phyloP scores from a whole-genome alignment of 1,140 invertebrate genomes.

The Drosophila littoralis region DNA sequence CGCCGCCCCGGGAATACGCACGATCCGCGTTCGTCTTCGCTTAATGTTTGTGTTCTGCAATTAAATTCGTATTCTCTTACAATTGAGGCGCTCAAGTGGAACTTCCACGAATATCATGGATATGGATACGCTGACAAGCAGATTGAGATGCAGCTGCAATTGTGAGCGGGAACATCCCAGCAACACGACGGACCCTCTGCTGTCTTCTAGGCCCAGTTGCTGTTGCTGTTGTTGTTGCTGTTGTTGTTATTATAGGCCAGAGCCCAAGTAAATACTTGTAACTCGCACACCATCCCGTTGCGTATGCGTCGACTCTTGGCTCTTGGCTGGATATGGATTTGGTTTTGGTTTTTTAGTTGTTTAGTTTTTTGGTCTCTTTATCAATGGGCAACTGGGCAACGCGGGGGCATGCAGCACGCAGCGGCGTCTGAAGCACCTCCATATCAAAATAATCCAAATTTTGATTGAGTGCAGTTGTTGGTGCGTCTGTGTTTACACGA shows the following conservation, averaged over 20 bases:
- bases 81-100: constrained; percentile 78
- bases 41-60: constrained; percentile 76
- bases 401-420: constrained; percentile 15
- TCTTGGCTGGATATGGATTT: constrained; percentile 4
- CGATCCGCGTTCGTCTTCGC: constrained; percentile 3
- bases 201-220: constrained; percentile 31
- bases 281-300: constrained; percentile 9
- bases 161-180: constrained; percentile 7
- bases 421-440: constrained; percentile 68
- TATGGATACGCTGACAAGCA: constrained; percentile 80
- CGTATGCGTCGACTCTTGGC: constrained; percentile 29
- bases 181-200: constrained; percentile 10
- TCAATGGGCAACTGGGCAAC: constrained; percentile 47
- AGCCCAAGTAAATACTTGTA: constrained; percentile 50
- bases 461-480: constrained; percentile 82
- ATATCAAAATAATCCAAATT: constrained; percentile 83
- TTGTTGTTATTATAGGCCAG: constrained; percentile 67
- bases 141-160: constrained; percentile 78
- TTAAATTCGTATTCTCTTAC: constrained; percentile 81
- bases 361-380: constrained; percentile 43
- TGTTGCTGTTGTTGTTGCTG: constrained; percentile 14
- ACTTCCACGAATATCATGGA: constrained; percentile 77
- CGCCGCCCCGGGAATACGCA: background rate
- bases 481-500: constrained; percentile 74
- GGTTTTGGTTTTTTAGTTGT: constrained; percentile 5